phyloP scores from a whole-genome alignment of 2,888 invertebrate genomes.

The Euproctis similis region DNA sequence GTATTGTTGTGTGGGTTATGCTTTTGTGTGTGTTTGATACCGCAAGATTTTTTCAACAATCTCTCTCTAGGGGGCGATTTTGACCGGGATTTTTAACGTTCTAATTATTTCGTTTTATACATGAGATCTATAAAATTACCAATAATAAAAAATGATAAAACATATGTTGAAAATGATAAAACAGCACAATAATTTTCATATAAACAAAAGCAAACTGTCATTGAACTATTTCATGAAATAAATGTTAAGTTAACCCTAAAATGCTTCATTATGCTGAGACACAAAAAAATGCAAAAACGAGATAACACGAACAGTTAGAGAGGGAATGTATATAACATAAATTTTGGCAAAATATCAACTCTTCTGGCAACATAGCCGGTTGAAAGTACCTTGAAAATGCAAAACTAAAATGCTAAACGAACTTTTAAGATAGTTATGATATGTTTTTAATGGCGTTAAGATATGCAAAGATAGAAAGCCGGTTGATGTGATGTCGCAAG shows the following conservation, averaged over 20 bases:
- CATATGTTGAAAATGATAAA: too few relatives aligned
- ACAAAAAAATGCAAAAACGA: constrained; percentile 44
- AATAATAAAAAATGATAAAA: too few relatives aligned
- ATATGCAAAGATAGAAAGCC: too few relatives aligned
- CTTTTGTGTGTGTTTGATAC: constrained; percentile 31
- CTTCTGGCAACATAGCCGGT: constrained; percentile 26
- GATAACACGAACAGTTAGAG: constrained; percentile 45
- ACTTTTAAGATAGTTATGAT: background rate
- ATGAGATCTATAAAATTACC: too few relatives aligned
- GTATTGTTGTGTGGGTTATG: constrained; percentile 20
- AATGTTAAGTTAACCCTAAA: constrained; percentile 17
- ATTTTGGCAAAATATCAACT: constrained; percentile 43
- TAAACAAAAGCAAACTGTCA: too few relatives aligned
- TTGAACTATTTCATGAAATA: too few relatives aligned
- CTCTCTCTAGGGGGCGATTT: constrained; percentile 16
- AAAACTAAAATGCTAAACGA: background rate
- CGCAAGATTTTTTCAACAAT: constrained; percentile 34
- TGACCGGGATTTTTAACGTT: too few relatives aligned
- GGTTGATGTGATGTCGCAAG: too few relatives aligned
- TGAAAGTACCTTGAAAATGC: constrained; percentile 9
- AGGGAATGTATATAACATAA: constrained; percentile 58
- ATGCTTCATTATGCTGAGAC: constrained; percentile 29
- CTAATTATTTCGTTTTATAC: too few relatives aligned
- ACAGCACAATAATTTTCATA: too few relatives aligned
- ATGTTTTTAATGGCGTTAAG: too few relatives aligned